These are phyloP conservation scores for Orchestia grillus DNA, from an alignment of 1,140 invertebrate genomes.

Conservation along the genomic window DNA sequence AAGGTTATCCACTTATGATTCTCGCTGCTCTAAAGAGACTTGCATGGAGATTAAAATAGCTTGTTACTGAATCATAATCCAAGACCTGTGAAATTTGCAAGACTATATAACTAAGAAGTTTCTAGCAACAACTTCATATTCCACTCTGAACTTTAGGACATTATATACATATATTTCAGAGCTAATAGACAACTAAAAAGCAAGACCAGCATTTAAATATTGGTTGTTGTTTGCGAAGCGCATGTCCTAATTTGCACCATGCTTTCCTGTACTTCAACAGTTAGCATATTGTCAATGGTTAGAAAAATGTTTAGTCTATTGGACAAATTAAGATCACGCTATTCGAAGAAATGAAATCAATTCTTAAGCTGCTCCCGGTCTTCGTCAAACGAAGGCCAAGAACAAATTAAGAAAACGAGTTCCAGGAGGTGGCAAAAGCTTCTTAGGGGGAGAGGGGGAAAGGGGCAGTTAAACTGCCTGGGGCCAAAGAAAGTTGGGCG, in stretches of 20 bases:
- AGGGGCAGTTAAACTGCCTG: not conserved
- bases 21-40: too few species aligned
- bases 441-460: not conserved
- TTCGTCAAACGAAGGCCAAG: not conserved
- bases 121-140: too few species aligned
- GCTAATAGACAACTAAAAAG: too few species aligned
- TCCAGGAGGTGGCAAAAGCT: not conserved
- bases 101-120: too few species aligned
- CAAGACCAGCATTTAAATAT: too few species aligned
- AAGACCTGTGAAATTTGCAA: too few species aligned
- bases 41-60: not conserved
- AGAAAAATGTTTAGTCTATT: not conserved
- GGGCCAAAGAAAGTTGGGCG: constrained; percentile 30
- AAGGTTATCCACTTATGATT: not conserved
- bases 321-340: not conserved
- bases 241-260: too few species aligned
- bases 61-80: too few species aligned
- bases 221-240: too few species aligned
- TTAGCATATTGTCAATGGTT: too few species aligned
- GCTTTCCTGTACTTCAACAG: not conserved
- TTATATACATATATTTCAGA: too few species aligned
- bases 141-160: too few species aligned
- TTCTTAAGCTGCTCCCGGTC: not conserved
- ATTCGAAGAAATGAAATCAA: not conserved
- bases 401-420: not conserved